Conservation (phyloP, 2,797 vertebrate species). For the Chaetodon trifasciatus region DNA sequence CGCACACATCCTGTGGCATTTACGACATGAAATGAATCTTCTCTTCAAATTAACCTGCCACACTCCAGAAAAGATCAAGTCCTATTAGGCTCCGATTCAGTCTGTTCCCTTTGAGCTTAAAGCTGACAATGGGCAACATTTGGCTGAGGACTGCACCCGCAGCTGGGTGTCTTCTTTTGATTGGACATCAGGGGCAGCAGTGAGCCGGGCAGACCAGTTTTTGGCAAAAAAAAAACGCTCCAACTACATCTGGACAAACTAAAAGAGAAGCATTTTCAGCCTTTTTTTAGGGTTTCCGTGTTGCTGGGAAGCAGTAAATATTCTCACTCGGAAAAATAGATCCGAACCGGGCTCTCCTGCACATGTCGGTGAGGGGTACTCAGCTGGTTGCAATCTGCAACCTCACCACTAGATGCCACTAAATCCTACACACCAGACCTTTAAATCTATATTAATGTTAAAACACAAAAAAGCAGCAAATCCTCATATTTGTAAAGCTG, state of each 20-base stretch:
- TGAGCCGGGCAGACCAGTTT: background rate
- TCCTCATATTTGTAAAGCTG: too few species aligned
- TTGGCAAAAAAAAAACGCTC: background rate
- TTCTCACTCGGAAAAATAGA: background rate
- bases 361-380: too few species aligned
- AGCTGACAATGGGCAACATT: background rate
- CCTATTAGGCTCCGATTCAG: background rate
- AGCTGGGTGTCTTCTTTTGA: background rate
- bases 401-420: too few species aligned
- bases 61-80: background rate
- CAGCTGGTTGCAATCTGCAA: too few species aligned
- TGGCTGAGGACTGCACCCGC: background rate
- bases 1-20: constrained; percentile 27
- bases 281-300: background rate
- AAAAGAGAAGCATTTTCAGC: background rate
- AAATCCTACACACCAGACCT: too few species aligned
- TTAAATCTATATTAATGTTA: too few species aligned
- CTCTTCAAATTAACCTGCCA: constrained; percentile 14
- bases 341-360: background rate
- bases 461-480: too few species aligned
- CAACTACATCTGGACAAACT: background rate
- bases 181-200: constrained; percentile 23
- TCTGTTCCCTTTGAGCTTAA: background rate
- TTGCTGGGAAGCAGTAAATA: background rate
- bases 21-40: constrained; percentile 15